phyloP scores from a whole-genome alignment of 92 coral and sea anemone species.

The Epizoanthus illoricatus region DNA sequence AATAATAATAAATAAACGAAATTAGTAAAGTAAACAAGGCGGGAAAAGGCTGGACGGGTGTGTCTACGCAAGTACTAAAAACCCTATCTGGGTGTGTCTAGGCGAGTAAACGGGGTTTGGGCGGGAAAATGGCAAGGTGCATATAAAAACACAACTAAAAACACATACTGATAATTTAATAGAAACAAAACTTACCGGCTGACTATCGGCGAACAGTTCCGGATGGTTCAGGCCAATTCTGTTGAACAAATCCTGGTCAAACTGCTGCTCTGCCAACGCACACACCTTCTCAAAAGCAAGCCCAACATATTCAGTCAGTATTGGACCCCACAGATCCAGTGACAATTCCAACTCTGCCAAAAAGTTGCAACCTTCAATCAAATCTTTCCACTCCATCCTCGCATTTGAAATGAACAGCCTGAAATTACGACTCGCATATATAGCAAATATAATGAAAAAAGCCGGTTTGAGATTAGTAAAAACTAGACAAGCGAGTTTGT shows the following conservation, averaged over 20 bases:
- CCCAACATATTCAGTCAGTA: neutral
- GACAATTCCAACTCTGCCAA: neutral
- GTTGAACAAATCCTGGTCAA: conserved; percentile 4
- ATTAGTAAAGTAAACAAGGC: neutral
- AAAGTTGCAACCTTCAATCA: neutral
- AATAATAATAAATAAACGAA: too few relatives aligned
- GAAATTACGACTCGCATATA: neutral
- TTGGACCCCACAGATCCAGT: neutral
- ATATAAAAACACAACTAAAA: too few relatives aligned
- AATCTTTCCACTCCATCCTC: conserved; percentile 9
- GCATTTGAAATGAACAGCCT: neutral
- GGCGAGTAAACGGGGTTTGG: too few relatives aligned
- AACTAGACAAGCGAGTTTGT: too few relatives aligned
- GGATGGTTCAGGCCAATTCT: conserved; percentile 21
- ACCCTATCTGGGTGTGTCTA: neutral
- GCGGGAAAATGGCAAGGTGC: too few relatives aligned
- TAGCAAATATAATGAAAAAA: neutral
- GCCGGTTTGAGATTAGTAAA: too few relatives aligned
- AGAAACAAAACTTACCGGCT: neutral
- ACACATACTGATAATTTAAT: neutral
- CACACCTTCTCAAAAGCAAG: neutral
- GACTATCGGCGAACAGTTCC: conserved; percentile 11
- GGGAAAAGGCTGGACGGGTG: neutral
- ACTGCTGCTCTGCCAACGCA: neutral
- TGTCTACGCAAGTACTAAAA: neutral